Evolutionary conservation across 2,797 vertebrate genomes (phyloP), one percentile per base, ranked within the genome.

Genomic region (Lacerta bilineata): DNA sequence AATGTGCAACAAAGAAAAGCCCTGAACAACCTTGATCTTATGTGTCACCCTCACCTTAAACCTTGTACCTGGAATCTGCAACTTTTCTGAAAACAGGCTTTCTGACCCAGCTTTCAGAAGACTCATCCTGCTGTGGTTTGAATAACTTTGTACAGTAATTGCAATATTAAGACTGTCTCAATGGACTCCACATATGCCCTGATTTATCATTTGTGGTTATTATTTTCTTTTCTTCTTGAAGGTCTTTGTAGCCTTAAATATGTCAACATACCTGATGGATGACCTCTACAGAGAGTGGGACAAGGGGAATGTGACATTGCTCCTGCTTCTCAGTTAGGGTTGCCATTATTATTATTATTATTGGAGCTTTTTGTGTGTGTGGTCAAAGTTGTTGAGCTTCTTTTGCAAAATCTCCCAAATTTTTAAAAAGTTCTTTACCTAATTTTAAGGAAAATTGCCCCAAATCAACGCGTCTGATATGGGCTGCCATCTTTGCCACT

Each of bases 11-110:
- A 68, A 27, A 29, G 59, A n/a, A 84, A 46, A 88, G 61, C 25
- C 79, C 23, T 39, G 46, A 80, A 89, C 75, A 80, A 89, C 64
- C 15, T 79, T 79, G 61, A 20, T 39, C 25, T 74, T 36, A 36
- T 80, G 66, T 69, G 85, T 80, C 76, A 86, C n/a, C n/a, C 20
- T 80, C n/a, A 79, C n/a, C n/a, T 71, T 86, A 55, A 79, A 33
- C 18, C 9, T 86, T 10, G 68, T 46, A 23, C 41, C 29, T 80
- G 23, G 43, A 11, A 36, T 68, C 29, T 25, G 29, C 29, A 68
- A n/a, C 9, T 50, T 15, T 50, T 78, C 29, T 78, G 61, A 78
- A 78, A 66, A 66, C 17, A 66, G 2, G 13, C 29, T 77, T 77
- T 15, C 8, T 77, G 29, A 50, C 29, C 3, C 9, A 43, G n/a